phyloP scores from a whole-genome alignment of 2,797 vertebrate species.

The Chelon labrosus region DNA sequence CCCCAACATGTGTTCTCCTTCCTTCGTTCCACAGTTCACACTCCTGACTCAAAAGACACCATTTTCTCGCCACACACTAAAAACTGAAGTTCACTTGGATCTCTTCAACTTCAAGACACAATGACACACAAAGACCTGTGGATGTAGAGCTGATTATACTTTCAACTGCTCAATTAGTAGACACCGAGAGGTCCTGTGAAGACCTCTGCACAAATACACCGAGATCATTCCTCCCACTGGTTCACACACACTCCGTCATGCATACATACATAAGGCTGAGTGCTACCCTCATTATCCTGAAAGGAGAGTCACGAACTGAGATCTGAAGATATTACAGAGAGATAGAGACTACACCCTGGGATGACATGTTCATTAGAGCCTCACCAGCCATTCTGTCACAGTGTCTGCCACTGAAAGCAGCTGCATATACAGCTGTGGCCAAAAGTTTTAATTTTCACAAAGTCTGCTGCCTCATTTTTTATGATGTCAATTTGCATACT shows the following conservation, averaged over 20 bases:
- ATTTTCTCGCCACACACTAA: too few species aligned
- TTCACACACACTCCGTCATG: neutral
- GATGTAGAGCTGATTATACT: neutral
- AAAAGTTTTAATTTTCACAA: too few species aligned
- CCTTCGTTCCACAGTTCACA: neutral
- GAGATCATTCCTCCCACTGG: neutral
- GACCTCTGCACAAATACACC: neutral
- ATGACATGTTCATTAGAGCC: slow-evolving; percentile 46
- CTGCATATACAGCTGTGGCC: neutral
- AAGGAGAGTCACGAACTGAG: slow-evolving; percentile 26
- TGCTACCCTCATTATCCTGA: slow-evolving; percentile 32
- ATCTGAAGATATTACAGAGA: slow-evolving; percentile 19
- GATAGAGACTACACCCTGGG: slow-evolving; percentile 1
- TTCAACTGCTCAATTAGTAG: neutral
- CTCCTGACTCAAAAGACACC: neutral
- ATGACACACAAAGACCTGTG: neutral
- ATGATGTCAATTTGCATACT: too few species aligned
- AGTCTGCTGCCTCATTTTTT: too few species aligned
- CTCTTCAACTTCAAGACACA: neutral
- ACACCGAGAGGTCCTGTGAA: neutral
- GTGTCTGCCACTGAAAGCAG: slow-evolving; percentile 6
- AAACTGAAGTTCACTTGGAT: neutral
- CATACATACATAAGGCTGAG: slow-evolving; percentile 3
- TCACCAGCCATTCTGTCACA: slow-evolving; percentile 24
- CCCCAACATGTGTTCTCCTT: neutral